These are phyloP conservation scores for Orthosia incerta DNA, from an alignment of 2,888 invertebrate species.

Conservation along the genomic window DNA sequence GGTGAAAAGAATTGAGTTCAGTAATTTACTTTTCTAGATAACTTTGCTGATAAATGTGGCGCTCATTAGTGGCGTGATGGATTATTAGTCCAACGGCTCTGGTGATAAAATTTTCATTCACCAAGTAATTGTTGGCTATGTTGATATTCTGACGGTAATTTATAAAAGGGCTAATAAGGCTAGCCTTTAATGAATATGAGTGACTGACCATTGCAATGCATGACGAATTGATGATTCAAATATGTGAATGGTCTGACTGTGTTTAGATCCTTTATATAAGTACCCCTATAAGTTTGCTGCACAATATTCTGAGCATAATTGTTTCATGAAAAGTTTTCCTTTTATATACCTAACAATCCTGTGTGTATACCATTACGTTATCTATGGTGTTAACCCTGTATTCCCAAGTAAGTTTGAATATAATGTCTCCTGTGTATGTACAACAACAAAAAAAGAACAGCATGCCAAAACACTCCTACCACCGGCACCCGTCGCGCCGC, in stretches of 20 bases:
- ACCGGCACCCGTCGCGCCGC: slow-evolving; percentile 59
- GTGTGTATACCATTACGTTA: background rate
- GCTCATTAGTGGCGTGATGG: slow-evolving; percentile 19
- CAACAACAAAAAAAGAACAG: slow-evolving; percentile 52
- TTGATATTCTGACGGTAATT: background rate
- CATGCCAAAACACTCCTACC: slow-evolving; percentile 70
- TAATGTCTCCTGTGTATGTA: slow-evolving; percentile 6
- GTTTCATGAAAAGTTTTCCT: slow-evolving; percentile 20
- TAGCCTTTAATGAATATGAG: too few species aligned
- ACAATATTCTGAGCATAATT: background rate
- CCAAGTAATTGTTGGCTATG: background rate
- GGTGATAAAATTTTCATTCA: slow-evolving; percentile 7
- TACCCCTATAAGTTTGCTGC: background rate
- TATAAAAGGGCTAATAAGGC: slow-evolving; percentile 7
- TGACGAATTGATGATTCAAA: background rate
- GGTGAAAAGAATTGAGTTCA: background rate
- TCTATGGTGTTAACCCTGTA: slow-evolving; percentile 4
- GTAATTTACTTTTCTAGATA: slow-evolving; percentile 35
- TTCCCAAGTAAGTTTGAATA: slow-evolving; percentile 16
- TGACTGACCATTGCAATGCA: background rate
- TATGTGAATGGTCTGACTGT: background rate
- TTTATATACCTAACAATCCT: slow-evolving; percentile 1
- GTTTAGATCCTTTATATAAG: too few species aligned
- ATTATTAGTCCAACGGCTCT: slow-evolving; percentile 21
- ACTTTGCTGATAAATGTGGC: slow-evolving; percentile 27